phyloP scores from a whole-genome alignment of 2,113 vertebrate genomes.

The Oreochromis aureus region DNA sequence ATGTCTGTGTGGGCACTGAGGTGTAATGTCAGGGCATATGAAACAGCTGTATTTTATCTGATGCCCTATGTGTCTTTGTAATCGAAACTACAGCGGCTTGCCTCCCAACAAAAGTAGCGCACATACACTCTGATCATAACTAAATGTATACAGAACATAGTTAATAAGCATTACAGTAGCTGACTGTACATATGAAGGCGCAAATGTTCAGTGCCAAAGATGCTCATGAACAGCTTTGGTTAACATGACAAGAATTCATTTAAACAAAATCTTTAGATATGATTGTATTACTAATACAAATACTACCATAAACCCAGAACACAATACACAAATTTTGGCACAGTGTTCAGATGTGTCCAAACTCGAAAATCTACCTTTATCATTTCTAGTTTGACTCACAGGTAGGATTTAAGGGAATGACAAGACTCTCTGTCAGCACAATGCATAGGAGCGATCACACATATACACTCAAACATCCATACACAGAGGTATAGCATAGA shows the following conservation, averaged over 20 bases:
- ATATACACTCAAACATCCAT: constrained; percentile 4
- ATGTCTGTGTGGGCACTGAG: constrained; percentile 15
- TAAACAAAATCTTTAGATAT: background rate
- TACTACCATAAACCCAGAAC: background rate
- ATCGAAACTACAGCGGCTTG: background rate
- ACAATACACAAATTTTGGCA: background rate
- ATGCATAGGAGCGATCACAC: background rate
- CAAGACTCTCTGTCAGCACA: constrained; percentile 50
- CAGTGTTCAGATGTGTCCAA: background rate
- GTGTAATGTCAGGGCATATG: constrained; percentile 36
- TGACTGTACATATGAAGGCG: rapidly evolving
- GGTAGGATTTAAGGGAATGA: constrained; percentile 12
- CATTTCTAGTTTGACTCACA: constrained; percentile 26
- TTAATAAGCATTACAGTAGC: background rate
- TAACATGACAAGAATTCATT: background rate
- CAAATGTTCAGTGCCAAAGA: background rate
- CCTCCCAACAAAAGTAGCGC: background rate
- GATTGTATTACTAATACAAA: background rate
- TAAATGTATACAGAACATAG: background rate
- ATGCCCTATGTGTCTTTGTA: constrained; percentile 1
- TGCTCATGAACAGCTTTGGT: background rate
- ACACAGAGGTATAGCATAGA: constrained; percentile 23
- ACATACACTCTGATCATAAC: background rate
- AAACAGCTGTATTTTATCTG: constrained; percentile 34
- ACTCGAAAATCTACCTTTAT: background rate